Evolutionary conservation across 1,140 invertebrate species (phyloP), one percentile per base, ranked within the genome.

Genomic region (Lordiphosa collinella): DNA sequence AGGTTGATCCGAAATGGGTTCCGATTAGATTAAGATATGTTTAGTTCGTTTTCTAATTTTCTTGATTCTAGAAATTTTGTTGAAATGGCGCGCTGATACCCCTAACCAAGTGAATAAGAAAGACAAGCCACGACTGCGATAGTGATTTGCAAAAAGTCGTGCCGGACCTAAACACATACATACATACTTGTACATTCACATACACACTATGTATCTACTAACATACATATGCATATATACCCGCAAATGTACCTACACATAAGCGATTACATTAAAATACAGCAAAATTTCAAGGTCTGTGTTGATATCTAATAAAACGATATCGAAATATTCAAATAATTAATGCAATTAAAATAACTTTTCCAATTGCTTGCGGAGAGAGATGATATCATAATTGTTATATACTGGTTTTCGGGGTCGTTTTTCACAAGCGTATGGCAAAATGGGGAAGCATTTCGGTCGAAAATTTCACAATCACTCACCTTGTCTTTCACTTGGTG

Each of bases 401-500:
- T 13, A 40, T 40, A 18, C 14, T 16, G 37, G 14, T 40, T 40
- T 41, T 41, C 11, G 41, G 18, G 29, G 29, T 22, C 18, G 18
- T 5, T 22, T 5, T 22, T 22, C 18, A 22, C 6, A 22, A 29
- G 29, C 41, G 41, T 44, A 44, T 44, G 41, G 41, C 22, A 44
- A 44, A 31, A 18, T 43, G 40, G 40, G 22, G n/a, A 43, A 43
- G 11, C 8, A 31, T 29, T n/a, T 43, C n/a, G 12, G 18, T 2
- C 11, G 1, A 10, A n/a, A 10, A 29, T 44, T 6, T 25, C 7
- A 29, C 3, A 2, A 13, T 10, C 25, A 87, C 85, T 87, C 65
- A 87, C 85, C 62, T 59, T 44, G 60, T 70, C 69, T 72, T 85
- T 87, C 13, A 87, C 74, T 43, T 62, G 36, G 67, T 87, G 73